A percentile compares a stretch with the other conserved stretches of the same genome.
phyloP scores from a whole-genome alignment of 2,888 invertebrate genomes.

The Epistrophe grossulariae region DNA sequence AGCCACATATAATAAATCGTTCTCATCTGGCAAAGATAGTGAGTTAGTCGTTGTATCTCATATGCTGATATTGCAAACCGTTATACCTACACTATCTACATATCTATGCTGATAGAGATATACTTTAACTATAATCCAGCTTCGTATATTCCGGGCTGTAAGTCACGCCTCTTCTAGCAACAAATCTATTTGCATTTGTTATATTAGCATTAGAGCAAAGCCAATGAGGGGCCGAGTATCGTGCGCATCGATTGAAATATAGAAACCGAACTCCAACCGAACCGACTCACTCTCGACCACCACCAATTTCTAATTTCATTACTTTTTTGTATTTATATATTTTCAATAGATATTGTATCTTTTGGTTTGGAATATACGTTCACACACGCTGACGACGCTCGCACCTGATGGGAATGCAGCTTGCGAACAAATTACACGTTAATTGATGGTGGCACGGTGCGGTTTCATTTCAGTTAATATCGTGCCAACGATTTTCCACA shows the following conservation, averaged over 20 bases:
- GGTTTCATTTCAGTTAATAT: conserved; percentile 63
- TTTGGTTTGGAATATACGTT: conserved; percentile 17
- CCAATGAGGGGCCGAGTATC: conserved; percentile 68
- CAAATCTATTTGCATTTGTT: conserved; percentile 75
- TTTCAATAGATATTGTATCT: conserved; percentile 48
- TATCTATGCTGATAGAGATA: conserved; percentile 20
- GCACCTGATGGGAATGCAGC: conserved; percentile 56
- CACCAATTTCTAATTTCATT: conserved; percentile 53
- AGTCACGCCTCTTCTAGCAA: conserved; percentile 76
- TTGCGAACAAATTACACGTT: conserved; percentile 73
- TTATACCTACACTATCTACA: conserved; percentile 14
- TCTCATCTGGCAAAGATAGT: conserved; percentile 31
- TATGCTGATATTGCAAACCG: conserved; percentile 23
- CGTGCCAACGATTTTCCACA: conserved; percentile 70
- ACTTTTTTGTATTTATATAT: background rate
- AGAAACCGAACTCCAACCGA: conserved; percentile 23
- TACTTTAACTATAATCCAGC: background rate
- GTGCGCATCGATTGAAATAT: conserved; percentile 48
- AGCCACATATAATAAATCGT: conserved; percentile 69
- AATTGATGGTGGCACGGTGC: conserved; percentile 71
- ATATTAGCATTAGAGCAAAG: conserved; percentile 67
- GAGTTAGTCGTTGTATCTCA: conserved; percentile 30
- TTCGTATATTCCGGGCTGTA: conserved; percentile 52
- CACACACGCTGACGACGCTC: conserved; percentile 24
- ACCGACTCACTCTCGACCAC: conserved; percentile 45